phyloP scores from a whole-genome alignment of 2,888 invertebrate species.

The Cerastoderma edule region DNA sequence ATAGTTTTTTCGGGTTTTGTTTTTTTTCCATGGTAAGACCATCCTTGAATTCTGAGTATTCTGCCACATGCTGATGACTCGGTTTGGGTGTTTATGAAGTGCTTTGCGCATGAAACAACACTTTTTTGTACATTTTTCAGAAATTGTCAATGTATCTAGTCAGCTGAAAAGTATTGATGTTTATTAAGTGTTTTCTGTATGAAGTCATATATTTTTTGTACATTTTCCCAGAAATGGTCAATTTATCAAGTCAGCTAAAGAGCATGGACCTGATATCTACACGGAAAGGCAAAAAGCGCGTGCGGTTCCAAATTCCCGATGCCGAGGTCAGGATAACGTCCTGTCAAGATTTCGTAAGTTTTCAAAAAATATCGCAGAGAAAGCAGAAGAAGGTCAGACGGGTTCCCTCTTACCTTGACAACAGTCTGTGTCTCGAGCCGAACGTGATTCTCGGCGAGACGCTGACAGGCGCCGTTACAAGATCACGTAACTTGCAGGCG shows the following conservation, averaged over 20 bases:
- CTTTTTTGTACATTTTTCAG: not conserved
- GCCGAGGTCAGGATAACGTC: not conserved
- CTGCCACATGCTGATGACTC: not conserved
- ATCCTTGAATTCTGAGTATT: not conserved
- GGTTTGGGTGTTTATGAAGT: not conserved
- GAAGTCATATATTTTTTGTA: not conserved
- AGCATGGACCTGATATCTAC: slow-evolving; percentile 33
- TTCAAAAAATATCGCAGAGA: not conserved
- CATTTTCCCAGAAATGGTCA: slow-evolving; percentile 31
- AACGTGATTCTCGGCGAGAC: not conserved
- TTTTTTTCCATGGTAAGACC: no score
- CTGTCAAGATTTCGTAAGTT: slow-evolving; percentile 7
- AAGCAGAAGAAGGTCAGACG: not conserved
- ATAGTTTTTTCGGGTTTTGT: no score
- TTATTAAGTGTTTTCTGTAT: not conserved
- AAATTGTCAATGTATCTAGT: not conserved
- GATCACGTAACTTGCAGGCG: not conserved
- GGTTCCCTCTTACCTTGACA: not conserved
- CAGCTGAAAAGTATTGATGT: not conserved
- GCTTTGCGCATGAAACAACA: not conserved
- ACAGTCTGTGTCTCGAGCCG: not conserved
- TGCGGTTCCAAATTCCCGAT: slow-evolving; percentile 39
- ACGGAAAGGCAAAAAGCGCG: slow-evolving; percentile 36
- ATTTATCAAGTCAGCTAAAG: slow-evolving; percentile 37
- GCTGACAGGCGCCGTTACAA: not conserved